phyloP scores from a whole-genome alignment of 1,140 invertebrate species.

The Drosophila ficusphila region DNA sequence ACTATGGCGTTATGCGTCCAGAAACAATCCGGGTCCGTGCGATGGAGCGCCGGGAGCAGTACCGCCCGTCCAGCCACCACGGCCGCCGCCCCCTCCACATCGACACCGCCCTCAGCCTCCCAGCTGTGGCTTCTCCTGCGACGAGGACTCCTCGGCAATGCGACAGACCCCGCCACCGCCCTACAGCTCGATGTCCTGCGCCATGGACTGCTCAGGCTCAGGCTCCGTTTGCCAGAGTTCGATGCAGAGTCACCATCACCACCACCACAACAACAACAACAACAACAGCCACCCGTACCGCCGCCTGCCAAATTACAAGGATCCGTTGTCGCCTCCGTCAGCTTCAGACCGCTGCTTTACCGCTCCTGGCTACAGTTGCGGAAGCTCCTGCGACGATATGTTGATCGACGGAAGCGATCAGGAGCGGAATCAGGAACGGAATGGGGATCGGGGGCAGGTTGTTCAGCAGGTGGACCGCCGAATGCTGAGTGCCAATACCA shows the following conservation, averaged over 20 bases:
- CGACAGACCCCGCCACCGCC: conserved; percentile 66
- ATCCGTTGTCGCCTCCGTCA: conserved; percentile 8
- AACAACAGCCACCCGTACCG: conserved; percentile 40
- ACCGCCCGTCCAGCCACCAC: conserved; percentile 70
- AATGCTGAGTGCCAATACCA: conserved; percentile 32
- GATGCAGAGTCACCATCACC: too few relatives aligned
- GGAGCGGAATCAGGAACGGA: conserved; percentile 9
- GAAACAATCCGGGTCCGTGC: conserved; percentile 80
- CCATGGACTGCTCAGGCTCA: conserved; percentile 60
- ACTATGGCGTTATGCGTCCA: conserved; percentile 84
- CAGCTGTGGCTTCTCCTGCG: conserved; percentile 33
- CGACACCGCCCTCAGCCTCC: conserved; percentile 64
- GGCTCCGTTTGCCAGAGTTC: conserved; percentile 44
- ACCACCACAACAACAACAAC: conserved; percentile 29
- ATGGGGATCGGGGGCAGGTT: neutral
- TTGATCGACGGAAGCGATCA: conserved; percentile 57
- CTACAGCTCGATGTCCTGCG: conserved; percentile 56
- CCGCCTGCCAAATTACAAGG: conserved; percentile 40
- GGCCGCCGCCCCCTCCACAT: conserved; percentile 72
- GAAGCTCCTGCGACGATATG: conserved; percentile 69
- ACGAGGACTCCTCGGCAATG: conserved; percentile 44
- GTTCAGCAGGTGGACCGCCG: conserved; percentile 12
- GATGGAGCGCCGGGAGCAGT: conserved; percentile 55
- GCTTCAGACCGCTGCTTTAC: conserved; percentile 49
- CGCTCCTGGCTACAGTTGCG: conserved; percentile 69